Conservation (phyloP, 2,113 vertebrate species). For the Seriola aureovittata region DNA sequence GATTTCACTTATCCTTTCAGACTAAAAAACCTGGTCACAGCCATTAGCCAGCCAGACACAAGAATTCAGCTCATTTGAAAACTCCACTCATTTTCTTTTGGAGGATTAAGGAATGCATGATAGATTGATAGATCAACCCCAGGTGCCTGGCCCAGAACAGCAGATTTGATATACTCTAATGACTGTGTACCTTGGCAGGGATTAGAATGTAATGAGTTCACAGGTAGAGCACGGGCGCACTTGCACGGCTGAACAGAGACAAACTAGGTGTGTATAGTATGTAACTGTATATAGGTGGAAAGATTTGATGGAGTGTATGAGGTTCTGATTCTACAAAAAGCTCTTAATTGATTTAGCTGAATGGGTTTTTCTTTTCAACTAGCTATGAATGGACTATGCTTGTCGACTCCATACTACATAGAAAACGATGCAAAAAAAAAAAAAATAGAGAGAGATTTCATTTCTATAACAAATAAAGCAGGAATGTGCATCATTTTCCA, state of each 20-base stretch:
- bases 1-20: slow-evolving; percentile 53
- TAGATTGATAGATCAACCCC: slow-evolving; percentile 69
- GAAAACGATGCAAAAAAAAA: slow-evolving; percentile 34
- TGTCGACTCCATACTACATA: slow-evolving; percentile 32
- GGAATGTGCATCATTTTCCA: slow-evolving; percentile 46
- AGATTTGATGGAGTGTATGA: slow-evolving; percentile 63
- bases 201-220: slow-evolving; percentile 76
- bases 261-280: slow-evolving; percentile 74
- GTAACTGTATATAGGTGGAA: slow-evolving; percentile 75
- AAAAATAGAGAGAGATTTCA: slow-evolving; percentile 26
- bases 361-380: slow-evolving; percentile 36
- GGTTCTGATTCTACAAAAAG: slow-evolving; percentile 55
- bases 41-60: slow-evolving; percentile 46
- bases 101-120: slow-evolving; percentile 78
- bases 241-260: slow-evolving; percentile 59
- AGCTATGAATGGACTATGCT: slow-evolving; percentile 58
- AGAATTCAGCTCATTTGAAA: slow-evolving; percentile 62
- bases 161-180: slow-evolving; percentile 70
- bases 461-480: slow-evolving; percentile 52
- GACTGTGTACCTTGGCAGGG: slow-evolving; percentile 71
- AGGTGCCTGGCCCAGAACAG: slow-evolving; percentile 61
- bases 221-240: slow-evolving; percentile 65
- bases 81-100: slow-evolving; percentile 57
- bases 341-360: slow-evolving; percentile 54
- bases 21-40: slow-evolving; percentile 34